These are phyloP conservation scores for Zaprionus gabonicus DNA, from an alignment of 1,140 invertebrate species.

Conservation along the genomic window DNA sequence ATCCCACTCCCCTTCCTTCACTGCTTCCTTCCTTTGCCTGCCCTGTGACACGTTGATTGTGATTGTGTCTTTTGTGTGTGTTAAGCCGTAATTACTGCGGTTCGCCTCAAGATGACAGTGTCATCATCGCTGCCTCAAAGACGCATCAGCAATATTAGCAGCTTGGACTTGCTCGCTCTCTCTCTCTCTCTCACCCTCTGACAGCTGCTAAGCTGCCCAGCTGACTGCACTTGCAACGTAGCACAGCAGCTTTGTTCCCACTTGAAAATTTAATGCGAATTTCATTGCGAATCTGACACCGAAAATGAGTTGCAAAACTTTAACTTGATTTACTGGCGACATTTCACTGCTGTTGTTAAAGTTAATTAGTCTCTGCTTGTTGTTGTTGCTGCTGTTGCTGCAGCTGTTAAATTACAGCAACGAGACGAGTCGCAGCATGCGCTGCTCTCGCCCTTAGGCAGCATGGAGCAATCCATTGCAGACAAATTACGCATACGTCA, in stretches of 20 bases:
- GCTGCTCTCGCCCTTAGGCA: background rate
- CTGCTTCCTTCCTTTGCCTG: background rate
- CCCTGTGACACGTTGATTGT: conserved; percentile 18
- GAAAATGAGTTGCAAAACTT: conserved; percentile 14
- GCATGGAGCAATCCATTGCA: conserved; percentile 12
- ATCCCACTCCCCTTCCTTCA: background rate
- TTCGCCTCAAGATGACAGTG: background rate
- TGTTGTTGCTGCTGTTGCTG: conserved; percentile 7
- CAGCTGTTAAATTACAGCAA: conserved; percentile 44
- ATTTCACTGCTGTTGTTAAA: conserved; percentile 31
- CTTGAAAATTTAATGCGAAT: conserved; percentile 30
- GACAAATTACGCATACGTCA: conserved; percentile 55
- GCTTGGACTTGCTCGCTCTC: background rate
- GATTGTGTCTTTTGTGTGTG: conserved; percentile 3
- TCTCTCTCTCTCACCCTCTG: background rate
- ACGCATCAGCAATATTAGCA: conserved; percentile 1
- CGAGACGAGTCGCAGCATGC: background rate
- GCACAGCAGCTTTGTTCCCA: background rate
- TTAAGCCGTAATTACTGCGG: background rate
- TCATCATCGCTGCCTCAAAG: background rate
- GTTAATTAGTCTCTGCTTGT: conserved; percentile 42
- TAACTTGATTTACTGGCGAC: conserved; percentile 18
- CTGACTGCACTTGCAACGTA: background rate
- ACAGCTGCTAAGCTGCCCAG: conserved; percentile 2
- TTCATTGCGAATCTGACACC: conserved; percentile 18